phyloP scores from a whole-genome alignment of 2,888 invertebrate genomes.

The Caenorhabditis sulstoni region DNA sequence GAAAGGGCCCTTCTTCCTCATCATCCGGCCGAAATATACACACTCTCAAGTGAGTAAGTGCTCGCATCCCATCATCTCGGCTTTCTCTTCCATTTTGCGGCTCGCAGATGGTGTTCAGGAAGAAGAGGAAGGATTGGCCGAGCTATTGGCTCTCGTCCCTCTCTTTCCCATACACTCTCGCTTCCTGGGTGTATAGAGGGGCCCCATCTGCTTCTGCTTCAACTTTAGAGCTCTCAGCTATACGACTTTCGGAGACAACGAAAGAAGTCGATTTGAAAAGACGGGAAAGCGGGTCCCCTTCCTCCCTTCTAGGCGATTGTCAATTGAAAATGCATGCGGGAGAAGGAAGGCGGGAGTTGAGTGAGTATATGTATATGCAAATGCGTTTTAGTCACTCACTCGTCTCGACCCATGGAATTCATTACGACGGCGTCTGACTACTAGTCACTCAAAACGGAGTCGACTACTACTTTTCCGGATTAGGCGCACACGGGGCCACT shows the following conservation, averaged over 20 bases:
- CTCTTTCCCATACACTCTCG: slow-evolving; percentile 10
- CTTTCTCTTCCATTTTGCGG: not conserved
- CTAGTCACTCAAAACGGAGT: not conserved
- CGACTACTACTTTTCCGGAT: no score
- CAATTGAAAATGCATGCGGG: slow-evolving; percentile 51
- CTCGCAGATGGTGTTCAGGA: no score
- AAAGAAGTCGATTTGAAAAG: not conserved
- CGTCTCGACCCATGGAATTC: slow-evolving; percentile 34
- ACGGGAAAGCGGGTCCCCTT: slow-evolving; percentile 1
- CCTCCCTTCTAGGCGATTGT: slow-evolving; percentile 15
- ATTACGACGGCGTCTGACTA: slow-evolving; percentile 20
- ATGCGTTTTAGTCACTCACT: slow-evolving; percentile 52
- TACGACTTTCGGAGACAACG: slow-evolving; percentile 36
- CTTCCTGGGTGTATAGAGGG: no score
- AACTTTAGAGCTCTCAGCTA: slow-evolving; percentile 28
- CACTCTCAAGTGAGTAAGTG: slow-evolving; percentile 7
- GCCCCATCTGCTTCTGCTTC: slow-evolving; percentile 15
- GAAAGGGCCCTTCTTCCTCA: not conserved
- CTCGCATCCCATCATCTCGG: slow-evolving; percentile 1
- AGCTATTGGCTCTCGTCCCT: no score
- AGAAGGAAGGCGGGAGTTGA: slow-evolving; percentile 11
- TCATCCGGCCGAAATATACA: not conserved
- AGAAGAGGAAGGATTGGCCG: no score
- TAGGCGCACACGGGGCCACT: not conserved
- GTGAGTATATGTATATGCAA: slow-evolving; percentile 48